Base-by-base conservation (phyloP, 2,113 vertebrate species). In the Microtus pennsylvanicus region DNA sequence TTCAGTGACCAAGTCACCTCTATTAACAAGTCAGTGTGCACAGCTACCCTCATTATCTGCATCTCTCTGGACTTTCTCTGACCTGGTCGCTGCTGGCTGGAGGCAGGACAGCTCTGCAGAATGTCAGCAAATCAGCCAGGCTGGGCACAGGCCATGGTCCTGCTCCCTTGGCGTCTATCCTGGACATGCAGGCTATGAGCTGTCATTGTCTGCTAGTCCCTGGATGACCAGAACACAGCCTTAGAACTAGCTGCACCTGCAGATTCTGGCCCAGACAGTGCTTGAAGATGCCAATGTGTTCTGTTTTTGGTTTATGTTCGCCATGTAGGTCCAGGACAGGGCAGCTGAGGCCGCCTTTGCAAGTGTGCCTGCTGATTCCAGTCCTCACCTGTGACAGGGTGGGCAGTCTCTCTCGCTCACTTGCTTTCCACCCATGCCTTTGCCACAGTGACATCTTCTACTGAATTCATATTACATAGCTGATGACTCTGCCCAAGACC, bases 141-240 rank as follows among this genome's bases (percentile, higher is more conserved):
- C 35, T 42, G 69, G 87, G n/a, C 24, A 3, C 24, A 1, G 50
- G 87, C 69, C 24, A n/a, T 6, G 5, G 22, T 75, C 9, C 69
- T 30, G 35, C 24, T 58, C n/a, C 26, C n/a, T 42, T 75, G 87
- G 87, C 70, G 13, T 89, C 87, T 42, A 52, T 92, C 94, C 92
- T 38, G 88, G 50, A 90, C 76, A 81, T 61, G 82, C 35, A 13
- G 74, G 93, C 94, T 92, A 80, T 26, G 91, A 82, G 70, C 52
- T 35, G 1, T 96, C 89, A 72, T 72, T 75, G 91, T 93, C 90
- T 91, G 33, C 74, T 94, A 67, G 88, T 94, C 90, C 87, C 52
- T 87, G 69, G 95, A 92, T 0, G 6, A 30, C 42, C 22, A 55
- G 19, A 35, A 77, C 83, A 72, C 70, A 58, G 16, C 61, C 72